Evolutionary conservation across 2,888 invertebrate species (phyloP), one percentile per base, ranked within the genome.

Genomic region (Yponomeuta evonymella): DNA sequence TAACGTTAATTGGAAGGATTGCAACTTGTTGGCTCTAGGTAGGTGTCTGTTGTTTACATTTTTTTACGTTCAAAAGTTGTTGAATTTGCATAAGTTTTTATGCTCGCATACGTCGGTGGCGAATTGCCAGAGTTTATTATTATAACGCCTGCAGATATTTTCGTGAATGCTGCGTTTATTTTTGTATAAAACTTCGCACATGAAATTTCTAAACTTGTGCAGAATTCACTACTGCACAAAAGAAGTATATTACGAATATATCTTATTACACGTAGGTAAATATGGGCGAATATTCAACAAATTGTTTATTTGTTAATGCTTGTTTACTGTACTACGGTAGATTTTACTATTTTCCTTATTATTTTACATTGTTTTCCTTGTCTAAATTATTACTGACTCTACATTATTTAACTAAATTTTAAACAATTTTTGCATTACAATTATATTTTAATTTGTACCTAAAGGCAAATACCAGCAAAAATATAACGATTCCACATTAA

Each of bases 101-200:
- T 58, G 51, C 15, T 15, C 51, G 15, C 51, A 43, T 77, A 78
- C 79, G 79, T 76, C 70, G 74, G 81, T 89, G 90, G 90, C 90
- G 77, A 71, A 75, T 79, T 79, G 90, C 90, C 90, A 90, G 83
- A 81, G 81, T 86, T 77, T 90, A 89, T 87, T 86, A 88, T 86
- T 87, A 86, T 83, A 79, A 80, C 75, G 77, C 75, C 74, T 75
- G 75, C 79, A 81, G 82, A 84, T 84, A 86, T 85, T 87, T 85
- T 79, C 82, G 83, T 83, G 85, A 75, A 76, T 77, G 77, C 76
- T 79, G 78, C 79, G 76, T 80, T 78, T 87, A 88, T 88, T 88
- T 83, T 80, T 72, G 78, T 75, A 74, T 76, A 62, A 62, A 69
- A 43, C 43, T 43, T 43, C 43, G 43, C 8, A 43, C 43, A 8